Conservation (phyloP, 1,140 invertebrate species). For the Lordiphosa stackelbergi region DNA sequence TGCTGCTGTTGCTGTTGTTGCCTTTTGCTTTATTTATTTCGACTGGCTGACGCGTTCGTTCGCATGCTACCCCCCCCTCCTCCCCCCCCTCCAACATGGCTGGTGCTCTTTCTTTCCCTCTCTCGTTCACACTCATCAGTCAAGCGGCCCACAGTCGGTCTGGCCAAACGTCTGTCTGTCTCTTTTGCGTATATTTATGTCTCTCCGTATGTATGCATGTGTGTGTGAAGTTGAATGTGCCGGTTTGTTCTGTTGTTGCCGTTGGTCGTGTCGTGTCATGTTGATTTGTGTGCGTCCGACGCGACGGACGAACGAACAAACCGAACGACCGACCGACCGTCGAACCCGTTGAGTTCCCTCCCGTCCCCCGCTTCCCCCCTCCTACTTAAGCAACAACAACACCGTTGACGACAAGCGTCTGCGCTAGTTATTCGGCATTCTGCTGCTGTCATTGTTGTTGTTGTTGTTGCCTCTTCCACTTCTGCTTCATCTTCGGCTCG, state of each 20-base stretch:
- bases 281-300: constrained; percentile 58
- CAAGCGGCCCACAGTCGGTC: constrained; percentile 25
- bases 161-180: constrained; percentile 21
- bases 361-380: constrained; percentile 19
- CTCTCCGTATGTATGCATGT: constrained; percentile 14
- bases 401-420: constrained; percentile 49
- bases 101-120: background rate
- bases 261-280: constrained; percentile 73
- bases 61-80: constrained; percentile 4
- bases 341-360: constrained; percentile 7
- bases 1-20: constrained; percentile 28
- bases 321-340: constrained; percentile 11
- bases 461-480: constrained; percentile 39
- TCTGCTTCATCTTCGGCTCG: constrained; percentile 32
- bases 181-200: constrained; percentile 34
- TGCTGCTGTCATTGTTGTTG: constrained; percentile 51
- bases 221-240: constrained; percentile 64
- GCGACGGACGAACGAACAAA: background rate
- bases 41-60: constrained; percentile 53
- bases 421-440: constrained; percentile 64
- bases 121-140: constrained; percentile 35
- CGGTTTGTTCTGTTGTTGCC: constrained; percentile 63
- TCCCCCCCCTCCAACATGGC: no score
- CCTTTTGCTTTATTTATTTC: constrained; percentile 63
- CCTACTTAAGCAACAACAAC: background rate